phyloP scores from a whole-genome alignment of 2,797 vertebrate species.

The Acipenser oxyrinchus region DNA sequence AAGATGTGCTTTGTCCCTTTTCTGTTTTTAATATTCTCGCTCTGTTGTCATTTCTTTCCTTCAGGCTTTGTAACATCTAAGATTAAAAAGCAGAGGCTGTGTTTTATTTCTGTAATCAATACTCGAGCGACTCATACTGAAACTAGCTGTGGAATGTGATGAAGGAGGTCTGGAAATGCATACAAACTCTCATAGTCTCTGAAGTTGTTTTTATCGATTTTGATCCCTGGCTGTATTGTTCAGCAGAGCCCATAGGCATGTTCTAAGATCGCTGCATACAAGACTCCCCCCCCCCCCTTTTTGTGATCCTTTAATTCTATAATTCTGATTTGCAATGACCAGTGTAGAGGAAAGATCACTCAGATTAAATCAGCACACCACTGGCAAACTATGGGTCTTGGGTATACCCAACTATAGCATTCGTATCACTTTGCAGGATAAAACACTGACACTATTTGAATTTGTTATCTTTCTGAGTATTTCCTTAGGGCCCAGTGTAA shows the following conservation, averaged over 20 bases:
- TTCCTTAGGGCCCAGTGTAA: no score
- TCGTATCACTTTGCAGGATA: no score
- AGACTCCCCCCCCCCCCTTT: not conserved
- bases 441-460: no score
- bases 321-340: not conserved
- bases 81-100: slow-evolving; percentile 1
- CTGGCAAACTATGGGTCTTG: no score
- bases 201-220: slow-evolving; percentile 43
- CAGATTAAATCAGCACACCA: no score
- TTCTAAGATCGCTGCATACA: slow-evolving; percentile 11
- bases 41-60: not conserved
- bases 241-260: slow-evolving; percentile 9
- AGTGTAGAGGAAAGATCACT: no score
- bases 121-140: slow-evolving; percentile 38
- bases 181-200: slow-evolving; percentile 51
- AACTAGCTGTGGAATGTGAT: slow-evolving; percentile 28
- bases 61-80: not conserved
- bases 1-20: no score
- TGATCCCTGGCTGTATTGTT: slow-evolving; percentile 38
- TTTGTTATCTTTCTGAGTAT: no score
- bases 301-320: not conserved
- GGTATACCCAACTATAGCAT: no score
- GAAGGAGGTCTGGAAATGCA: slow-evolving; percentile 51
- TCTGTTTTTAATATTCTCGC: no score
- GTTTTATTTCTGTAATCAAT: slow-evolving; percentile 30